Evolutionary conservation across 2,888 invertebrate species (phyloP), one percentile per base, ranked within the genome.

Genomic region (Parnassius smintheus): DNA sequence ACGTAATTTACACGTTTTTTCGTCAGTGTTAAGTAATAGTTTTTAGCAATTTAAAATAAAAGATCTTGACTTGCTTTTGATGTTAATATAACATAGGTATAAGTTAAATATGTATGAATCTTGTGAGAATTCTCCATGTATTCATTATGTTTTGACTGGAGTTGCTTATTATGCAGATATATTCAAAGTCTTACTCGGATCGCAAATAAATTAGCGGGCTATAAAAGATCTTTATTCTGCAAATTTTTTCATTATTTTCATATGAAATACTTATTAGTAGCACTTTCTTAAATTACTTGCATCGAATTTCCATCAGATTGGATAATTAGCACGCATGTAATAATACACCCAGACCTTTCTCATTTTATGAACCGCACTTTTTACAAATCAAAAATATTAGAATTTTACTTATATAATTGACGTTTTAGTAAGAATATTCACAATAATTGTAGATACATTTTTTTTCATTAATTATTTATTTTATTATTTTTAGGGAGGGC

Each of bases 281-380:
- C 79, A 79, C 66, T 76, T 77, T 79, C 76, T 76, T 75, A 85
- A 88, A 88, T 88, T 77, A 86, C 78, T 85, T 75, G 80, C 78
- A 81, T 80, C 83, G 78, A 85, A 79, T 80, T 66, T 75, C 73
- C 76, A 76, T 84, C 75, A 82, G 83, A 88, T 86, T 85, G 84
- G 80, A 87, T 88, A 88, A 88, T 86, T 84, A 82, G 77, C 74
- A 73, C 72, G 75, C 68, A 69, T 78, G 72, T 83, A 84, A 85
- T 85, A 75, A 80, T 82, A 82, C 70, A 75, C 74, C 75, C 75
- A 73, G 78, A 77, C 77, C 77, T 80, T 70, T 67, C 73, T 75
- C 75, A 80, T 79, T 85, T 85, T 83, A 69, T 74, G 65, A 49
- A 67, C 71, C 72, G 62, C 68, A 70, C 69, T 70, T 75, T 79